Percentiles rank a stretch among this genome's conserved stretches.
Evolutionary conservation across 37 sponge, comb jelly and placozoan genomes (phyloP).

Genomic region (Hexactinellida sp.): DNA sequence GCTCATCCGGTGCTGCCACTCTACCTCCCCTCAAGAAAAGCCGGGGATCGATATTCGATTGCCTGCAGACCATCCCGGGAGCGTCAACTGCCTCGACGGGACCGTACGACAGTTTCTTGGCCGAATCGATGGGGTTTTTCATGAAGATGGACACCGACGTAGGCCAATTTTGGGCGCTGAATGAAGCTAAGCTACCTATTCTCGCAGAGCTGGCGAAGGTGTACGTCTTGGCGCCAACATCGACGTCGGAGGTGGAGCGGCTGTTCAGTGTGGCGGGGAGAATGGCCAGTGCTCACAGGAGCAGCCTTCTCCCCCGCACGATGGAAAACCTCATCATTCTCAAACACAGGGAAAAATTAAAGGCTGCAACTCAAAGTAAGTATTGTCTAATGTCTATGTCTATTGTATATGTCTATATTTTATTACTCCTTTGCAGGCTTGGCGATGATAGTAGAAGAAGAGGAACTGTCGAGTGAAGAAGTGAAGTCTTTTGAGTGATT

Average conservation of each 20-base stretch:
- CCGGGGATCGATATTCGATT: no score
- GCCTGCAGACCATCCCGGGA: neutral
- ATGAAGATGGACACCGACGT: neutral
- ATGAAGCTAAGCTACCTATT: neutral
- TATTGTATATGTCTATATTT: neutral
- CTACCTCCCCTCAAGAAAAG: neutral
- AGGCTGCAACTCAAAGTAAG: neutral
- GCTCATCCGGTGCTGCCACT: neutral
- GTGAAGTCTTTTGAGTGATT: neutral
- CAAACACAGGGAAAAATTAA: neutral
- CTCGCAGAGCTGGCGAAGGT: neutral
- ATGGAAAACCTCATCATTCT: neutral
- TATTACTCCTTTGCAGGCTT: neutral
- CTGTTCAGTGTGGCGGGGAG: neutral
- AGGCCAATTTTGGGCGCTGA: neutral
- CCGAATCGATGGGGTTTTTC: neutral
- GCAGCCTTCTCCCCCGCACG: neutral
- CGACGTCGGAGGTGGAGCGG: neutral
- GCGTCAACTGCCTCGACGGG: neutral
- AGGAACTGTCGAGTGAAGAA: neutral
- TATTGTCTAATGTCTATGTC: no score
- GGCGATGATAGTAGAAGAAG: neutral
- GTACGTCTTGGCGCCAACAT: neutral
- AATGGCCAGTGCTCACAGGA: neutral
- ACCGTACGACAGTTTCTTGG: neutral